phyloP scores from a whole-genome alignment of 2,888 invertebrate species.

The Abscondita cerata region DNA sequence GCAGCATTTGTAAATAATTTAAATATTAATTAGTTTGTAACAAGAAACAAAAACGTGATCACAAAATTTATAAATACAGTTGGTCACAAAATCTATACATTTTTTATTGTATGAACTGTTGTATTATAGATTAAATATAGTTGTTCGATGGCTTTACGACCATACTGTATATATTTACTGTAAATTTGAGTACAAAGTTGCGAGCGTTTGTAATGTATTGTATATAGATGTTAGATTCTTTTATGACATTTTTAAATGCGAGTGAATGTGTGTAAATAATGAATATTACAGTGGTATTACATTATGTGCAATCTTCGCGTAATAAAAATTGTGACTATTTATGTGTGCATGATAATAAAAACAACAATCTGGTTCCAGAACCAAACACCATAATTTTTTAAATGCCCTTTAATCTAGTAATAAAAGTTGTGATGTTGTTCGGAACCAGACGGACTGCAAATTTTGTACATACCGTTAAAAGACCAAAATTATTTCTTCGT shows the following conservation, averaged over 20 bases:
- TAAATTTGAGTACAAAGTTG: slow-evolving; percentile 58
- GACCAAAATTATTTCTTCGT: background rate
- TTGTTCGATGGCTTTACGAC: slow-evolving; percentile 46
- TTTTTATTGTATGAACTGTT: slow-evolving; percentile 38
- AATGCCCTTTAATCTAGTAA: slow-evolving; percentile 29
- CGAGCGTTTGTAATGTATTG: slow-evolving; percentile 55
- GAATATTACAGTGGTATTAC: slow-evolving; percentile 41
- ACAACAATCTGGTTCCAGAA: slow-evolving; percentile 27
- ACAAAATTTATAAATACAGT: slow-evolving; percentile 36
- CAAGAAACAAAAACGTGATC: slow-evolving; percentile 45
- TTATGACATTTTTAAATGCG: slow-evolving; percentile 54
- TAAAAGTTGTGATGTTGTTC: slow-evolving; percentile 28
- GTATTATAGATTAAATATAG: slow-evolving; percentile 25
- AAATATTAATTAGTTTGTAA: slow-evolving; percentile 37
- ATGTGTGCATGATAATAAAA: slow-evolving; percentile 35
- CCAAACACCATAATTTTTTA: slow-evolving; percentile 20
- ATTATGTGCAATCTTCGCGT: slow-evolving; percentile 42
- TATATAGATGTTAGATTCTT: slow-evolving; percentile 57
- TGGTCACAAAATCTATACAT: slow-evolving; percentile 46
- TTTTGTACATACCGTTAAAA: slow-evolving; percentile 16
- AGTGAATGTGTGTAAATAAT: slow-evolving; percentile 51
- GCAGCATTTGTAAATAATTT: slow-evolving; percentile 32
- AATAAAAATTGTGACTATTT: slow-evolving; percentile 37
- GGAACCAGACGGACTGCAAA: slow-evolving; percentile 31
- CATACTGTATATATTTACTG: slow-evolving; percentile 46